These are phyloP conservation scores for Ptyas mucosa DNA, from an alignment of 2,113 vertebrate genomes.

Conservation along the genomic window DNA sequence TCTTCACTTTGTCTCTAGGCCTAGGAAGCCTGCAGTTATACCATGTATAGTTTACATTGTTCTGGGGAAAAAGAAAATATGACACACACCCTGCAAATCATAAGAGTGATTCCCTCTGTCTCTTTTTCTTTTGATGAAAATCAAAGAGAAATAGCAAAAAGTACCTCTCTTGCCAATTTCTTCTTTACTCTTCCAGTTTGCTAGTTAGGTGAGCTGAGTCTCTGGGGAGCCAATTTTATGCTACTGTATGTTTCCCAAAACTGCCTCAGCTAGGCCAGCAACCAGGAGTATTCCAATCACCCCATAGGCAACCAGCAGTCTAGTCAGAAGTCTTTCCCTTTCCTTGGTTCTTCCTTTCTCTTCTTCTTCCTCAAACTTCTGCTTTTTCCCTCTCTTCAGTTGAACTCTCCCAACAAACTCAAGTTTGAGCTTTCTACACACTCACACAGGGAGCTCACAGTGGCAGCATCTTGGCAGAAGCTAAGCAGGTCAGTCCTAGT, in stretches of 20 bases:
- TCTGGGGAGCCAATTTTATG: not conserved
- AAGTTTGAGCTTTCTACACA: not conserved
- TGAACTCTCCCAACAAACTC: not conserved
- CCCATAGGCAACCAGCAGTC: not conserved
- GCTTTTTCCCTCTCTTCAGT: not conserved
- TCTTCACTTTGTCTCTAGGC: not conserved
- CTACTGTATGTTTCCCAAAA: not conserved
- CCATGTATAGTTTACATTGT: not conserved
- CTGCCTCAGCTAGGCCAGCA: not conserved
- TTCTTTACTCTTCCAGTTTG: not conserved
- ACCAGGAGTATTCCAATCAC: not conserved
- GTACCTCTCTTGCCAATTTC: not conserved
- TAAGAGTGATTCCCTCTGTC: not conserved
- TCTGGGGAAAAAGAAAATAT: not conserved
- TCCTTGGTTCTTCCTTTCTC: not conserved
- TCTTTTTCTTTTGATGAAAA: not conserved
- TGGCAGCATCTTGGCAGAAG: not conserved
- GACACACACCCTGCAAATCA: not conserved
- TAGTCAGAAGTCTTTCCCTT: not conserved
- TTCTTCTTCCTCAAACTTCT: not conserved
- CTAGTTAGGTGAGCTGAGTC: not conserved
- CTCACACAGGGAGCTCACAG: not conserved
- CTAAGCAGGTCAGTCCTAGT: not conserved
- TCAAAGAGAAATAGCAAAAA: not conserved
- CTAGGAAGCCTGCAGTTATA: not conserved